Conservation (phyloP, 2,888 invertebrate genomes). For the Hypomecis punctinalis region DNA sequence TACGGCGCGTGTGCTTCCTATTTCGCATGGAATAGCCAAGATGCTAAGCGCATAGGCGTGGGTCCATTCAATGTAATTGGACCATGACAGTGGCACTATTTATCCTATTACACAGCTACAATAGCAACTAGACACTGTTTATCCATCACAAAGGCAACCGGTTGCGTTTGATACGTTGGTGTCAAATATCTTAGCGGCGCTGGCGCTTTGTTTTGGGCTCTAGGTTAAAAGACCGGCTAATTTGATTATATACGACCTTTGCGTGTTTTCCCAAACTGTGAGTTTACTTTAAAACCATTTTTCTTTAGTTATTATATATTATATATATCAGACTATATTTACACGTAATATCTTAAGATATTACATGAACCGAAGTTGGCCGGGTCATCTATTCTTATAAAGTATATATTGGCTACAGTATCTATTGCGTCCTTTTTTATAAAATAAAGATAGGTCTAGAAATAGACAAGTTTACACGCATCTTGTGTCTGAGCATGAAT, state of each 20-base stretch:
- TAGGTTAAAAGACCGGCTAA: constrained; percentile 8
- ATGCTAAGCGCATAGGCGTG: not conserved
- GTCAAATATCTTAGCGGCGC: constrained; percentile 21
- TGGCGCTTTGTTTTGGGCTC: constrained; percentile 12
- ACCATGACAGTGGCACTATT: constrained; percentile 36
- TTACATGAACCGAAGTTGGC: too few species aligned
- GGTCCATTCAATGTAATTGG: constrained; percentile 37
- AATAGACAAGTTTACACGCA: too few species aligned
- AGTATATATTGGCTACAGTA: too few species aligned
- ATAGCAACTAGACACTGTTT: constrained; percentile 13
- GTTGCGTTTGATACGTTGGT: constrained; percentile 6
- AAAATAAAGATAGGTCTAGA: too few species aligned
- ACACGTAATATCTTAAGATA: too few species aligned
- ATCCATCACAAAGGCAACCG: constrained; percentile 16
- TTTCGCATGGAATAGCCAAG: too few species aligned
- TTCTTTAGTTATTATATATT: too few species aligned
- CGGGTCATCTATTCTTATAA: too few species aligned
- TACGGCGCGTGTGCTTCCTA: too few species aligned
- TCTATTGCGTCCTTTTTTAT: too few species aligned
- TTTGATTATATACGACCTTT: not conserved
- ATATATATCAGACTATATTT: too few species aligned
- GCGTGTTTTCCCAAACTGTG: not conserved
- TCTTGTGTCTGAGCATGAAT: not conserved
- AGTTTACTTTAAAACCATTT: too few species aligned
- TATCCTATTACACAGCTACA: constrained; percentile 18